Base-by-base conservation (phyloP, 2,797 vertebrate genomes). In the Eulemur coronatus region DNA sequence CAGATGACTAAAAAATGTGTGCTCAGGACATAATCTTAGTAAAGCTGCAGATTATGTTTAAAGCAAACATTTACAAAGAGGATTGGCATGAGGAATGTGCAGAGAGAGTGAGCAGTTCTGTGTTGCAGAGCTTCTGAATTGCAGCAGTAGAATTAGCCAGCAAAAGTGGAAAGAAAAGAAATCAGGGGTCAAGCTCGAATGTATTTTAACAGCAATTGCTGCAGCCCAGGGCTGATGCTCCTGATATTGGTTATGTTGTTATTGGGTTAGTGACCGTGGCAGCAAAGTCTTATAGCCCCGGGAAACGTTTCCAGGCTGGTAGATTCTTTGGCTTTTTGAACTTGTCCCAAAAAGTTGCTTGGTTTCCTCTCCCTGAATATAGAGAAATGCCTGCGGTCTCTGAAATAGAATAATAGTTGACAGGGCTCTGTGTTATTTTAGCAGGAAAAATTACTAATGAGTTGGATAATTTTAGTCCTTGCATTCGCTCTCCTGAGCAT, bases 31-130 rank as follows among this genome's bases (percentile, higher is more conserved):
- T 96, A 93, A 50, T 79, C 94, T 84, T 94, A 89, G 52, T 75
- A 90, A 97, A 96, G 95, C 97, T 91, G 90, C 90, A 97, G 97
- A 79, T 96, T 96, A 87, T n/a, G 65, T 87, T 96, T 96, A 97
- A 96, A 98, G 92, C 94, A 98, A 98, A 97, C 90, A 88, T 96
- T 96, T 95, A 38, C 92, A 79, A 84, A 72, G 88, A 98, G 94
- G 52, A 89, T 17, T 93, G 87, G 96, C 65, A 52, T 20, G 79
- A 94, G 80, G 95, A 88, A 96, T 95, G 89, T 73, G 86, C 89
- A 59, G 81, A 75, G 91, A 93, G 96, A 95, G 97, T 35, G 0
- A 76, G 9, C 35, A 24, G 59, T 76, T 95, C 95, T 78, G 46
- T 63, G 65, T 73, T 89, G 69, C 90, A 43, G 79, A 95, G 82